Evolutionary conservation across 1,140 invertebrate species (phyloP), one percentile per base, ranked within the genome.

Genomic region (Sycobia sp.): DNA sequence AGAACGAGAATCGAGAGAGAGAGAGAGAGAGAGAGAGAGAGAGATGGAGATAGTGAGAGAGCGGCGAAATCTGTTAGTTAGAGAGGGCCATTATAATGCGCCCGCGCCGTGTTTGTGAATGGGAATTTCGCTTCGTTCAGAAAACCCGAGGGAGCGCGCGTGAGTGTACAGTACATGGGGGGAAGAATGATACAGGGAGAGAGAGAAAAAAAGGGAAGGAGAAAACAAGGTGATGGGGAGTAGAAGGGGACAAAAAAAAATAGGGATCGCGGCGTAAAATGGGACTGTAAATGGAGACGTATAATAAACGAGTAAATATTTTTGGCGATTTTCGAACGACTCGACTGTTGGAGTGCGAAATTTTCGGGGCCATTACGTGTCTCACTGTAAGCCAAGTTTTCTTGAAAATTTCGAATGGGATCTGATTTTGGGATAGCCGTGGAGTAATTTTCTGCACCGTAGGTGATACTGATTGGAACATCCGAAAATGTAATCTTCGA

Each of bases 31-130:
- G n/a, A n/a, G n/a, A n/a, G n/a, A n/a, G n/a, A n/a, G n/a, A n/a
- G n/a, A n/a, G n/a, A n/a, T n/a, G n/a, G n/a, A n/a, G n/a, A n/a
- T n/a, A n/a, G 41, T 43, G 27, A n/a, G 18, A 43, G 14, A 25
- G 36, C 23, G 69, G 67, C 68, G 57, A 71, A 75, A 74, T 73
- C 71, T 75, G 66, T 69, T 73, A 71, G 72, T 76, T 75, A 71
- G 66, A n/a, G n/a, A n/a, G n/a, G 67, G 57, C 67, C 65, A 79
- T 77, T 77, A 75, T 77, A n/a, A n/a, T n/a, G n/a, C n/a, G n/a
- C n/a, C 62, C 58, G 13, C 4, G 50, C 16, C 16, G 70, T 64
- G 64, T 75, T 73, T 70, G 67, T 76, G 71, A 76, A 77, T 76
- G 71, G 68, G 68, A 67, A 39, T 55, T 34, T 62, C 62, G 62